Conservation (phyloP, 2,797 vertebrate species). For the Mormyrus hasselquistii region DNA sequence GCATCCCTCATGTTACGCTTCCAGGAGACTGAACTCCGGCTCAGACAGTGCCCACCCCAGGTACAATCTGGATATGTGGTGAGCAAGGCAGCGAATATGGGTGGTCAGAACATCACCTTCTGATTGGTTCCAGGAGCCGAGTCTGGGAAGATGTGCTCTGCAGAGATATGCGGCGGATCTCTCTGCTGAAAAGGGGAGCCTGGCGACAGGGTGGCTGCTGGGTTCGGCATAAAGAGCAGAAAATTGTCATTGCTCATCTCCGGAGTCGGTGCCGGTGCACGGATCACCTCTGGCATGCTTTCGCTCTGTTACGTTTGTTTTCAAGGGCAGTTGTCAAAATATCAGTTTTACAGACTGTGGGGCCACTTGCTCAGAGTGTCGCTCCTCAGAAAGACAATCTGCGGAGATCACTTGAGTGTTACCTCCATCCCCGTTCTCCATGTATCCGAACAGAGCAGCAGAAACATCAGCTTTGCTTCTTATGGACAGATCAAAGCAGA, state of each 20-base stretch:
- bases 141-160: not conserved
- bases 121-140: not conserved
- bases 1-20: not conserved
- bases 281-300: not conserved
- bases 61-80: not conserved
- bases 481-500: not conserved
- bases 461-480: conserved; percentile 10
- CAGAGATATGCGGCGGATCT: not conserved
- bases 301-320: not conserved
- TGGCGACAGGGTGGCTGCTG: not conserved
- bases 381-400: not conserved
- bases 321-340: conserved; percentile 10
- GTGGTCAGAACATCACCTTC: not conserved
- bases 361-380: not conserved
- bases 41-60: not conserved
- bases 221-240: not conserved
- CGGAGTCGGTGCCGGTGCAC: not conserved
- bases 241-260: not conserved
- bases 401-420: not conserved
- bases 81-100: not conserved
- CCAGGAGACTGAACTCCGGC: not conserved
- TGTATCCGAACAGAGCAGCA: not conserved
- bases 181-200: not conserved
- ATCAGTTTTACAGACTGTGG: conserved; percentile 9
- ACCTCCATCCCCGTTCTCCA: not conserved